Percentiles rank a stretch among this genome's conserved stretches.
phyloP scores from a whole-genome alignment of 2,888 invertebrate genomes.

The Leptura quadrifasciata region DNA sequence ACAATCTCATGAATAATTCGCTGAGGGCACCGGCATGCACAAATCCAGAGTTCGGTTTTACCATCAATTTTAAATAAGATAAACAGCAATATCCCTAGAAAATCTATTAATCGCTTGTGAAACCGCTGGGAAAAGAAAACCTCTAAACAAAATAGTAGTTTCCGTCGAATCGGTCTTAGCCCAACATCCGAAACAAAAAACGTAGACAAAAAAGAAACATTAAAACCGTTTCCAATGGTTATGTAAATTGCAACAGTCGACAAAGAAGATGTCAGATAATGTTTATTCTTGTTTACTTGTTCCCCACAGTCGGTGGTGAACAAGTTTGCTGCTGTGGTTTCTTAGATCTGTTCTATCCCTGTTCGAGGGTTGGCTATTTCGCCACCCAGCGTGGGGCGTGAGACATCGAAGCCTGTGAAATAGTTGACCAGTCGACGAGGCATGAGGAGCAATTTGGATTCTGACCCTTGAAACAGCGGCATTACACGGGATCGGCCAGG shows the following conservation, averaged over 20 bases:
- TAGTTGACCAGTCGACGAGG: slow-evolving; percentile 41
- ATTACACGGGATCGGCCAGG: neutral
- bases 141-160: slow-evolving; percentile 7
- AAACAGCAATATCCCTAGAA: neutral
- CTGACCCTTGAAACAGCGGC: slow-evolving; percentile 27
- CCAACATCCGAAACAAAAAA: slow-evolving; percentile 11
- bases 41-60: neutral
- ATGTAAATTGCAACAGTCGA: slow-evolving; percentile 39
- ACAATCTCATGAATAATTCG: too few species aligned
- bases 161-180: neutral
- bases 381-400: slow-evolving; percentile 34
- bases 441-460: slow-evolving; percentile 25
- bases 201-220: slow-evolving; percentile 20
- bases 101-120: slow-evolving; percentile 4
- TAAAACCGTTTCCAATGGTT: slow-evolving; percentile 33
- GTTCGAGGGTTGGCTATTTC: slow-evolving; percentile 23
- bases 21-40: neutral
- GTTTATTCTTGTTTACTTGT: slow-evolving; percentile 38
- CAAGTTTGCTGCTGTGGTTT: slow-evolving; percentile 42
- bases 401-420: slow-evolving; percentile 41
- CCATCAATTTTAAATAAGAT: neutral
- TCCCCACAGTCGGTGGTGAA: slow-evolving; percentile 32
- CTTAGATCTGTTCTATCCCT: slow-evolving; percentile 32
- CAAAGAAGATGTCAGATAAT: slow-evolving; percentile 39
- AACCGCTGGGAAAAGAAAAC: neutral